A percentile compares a stretch with the other conserved stretches of the same genome.
These are phyloP conservation scores for Drosophila siamana DNA, from an alignment of 2,888 invertebrate species.

Conservation along the genomic window DNA sequence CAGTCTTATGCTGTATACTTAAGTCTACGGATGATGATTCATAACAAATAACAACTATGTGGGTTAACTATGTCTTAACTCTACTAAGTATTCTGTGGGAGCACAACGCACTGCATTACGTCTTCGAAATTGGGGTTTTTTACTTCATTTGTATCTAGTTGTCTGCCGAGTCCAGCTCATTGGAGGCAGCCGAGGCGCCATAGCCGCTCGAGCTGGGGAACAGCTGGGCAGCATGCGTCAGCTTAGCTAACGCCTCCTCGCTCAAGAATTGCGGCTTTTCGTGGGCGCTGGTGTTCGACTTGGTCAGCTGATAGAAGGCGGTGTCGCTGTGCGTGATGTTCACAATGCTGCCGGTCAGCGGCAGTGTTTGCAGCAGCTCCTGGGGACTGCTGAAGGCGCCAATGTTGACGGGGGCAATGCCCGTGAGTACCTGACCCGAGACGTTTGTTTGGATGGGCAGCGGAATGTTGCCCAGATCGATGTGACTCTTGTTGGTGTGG, in stretches of 20 bases:
- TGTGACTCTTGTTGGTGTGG: slow-evolving; percentile 85
- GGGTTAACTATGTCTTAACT: slow-evolving; percentile 10
- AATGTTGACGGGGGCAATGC: slow-evolving; percentile 86
- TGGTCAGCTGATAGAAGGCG: slow-evolving; percentile 83
- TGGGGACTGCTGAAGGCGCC: slow-evolving; percentile 84
- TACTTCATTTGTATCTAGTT: slow-evolving; percentile 22
- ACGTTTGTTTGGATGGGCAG: slow-evolving; percentile 87
- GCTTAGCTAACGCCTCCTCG: slow-evolving; percentile 64
- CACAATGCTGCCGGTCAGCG: slow-evolving; percentile 85
- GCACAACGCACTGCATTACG: slow-evolving; percentile 71
- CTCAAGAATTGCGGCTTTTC: slow-evolving; percentile 78
- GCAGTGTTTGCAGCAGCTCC: slow-evolving; percentile 83
- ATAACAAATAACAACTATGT: not conserved
- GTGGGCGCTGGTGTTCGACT: slow-evolving; percentile 74
- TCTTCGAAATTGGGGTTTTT: not conserved
- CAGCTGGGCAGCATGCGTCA: slow-evolving; percentile 76
- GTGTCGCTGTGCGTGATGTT: slow-evolving; percentile 85
- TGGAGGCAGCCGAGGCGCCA: slow-evolving; percentile 48
- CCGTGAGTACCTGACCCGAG: slow-evolving; percentile 86
- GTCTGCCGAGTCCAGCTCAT: slow-evolving; percentile 46
- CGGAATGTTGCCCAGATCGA: slow-evolving; percentile 87
- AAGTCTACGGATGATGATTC: slow-evolving; percentile 10
- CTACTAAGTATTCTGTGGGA: slow-evolving; percentile 15
- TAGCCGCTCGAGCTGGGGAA: slow-evolving; percentile 57
- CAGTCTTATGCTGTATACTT: slow-evolving; percentile 73